Base-by-base conservation (phyloP, 2,888 invertebrate species). In the Ichneumoninae sp. region DNA sequence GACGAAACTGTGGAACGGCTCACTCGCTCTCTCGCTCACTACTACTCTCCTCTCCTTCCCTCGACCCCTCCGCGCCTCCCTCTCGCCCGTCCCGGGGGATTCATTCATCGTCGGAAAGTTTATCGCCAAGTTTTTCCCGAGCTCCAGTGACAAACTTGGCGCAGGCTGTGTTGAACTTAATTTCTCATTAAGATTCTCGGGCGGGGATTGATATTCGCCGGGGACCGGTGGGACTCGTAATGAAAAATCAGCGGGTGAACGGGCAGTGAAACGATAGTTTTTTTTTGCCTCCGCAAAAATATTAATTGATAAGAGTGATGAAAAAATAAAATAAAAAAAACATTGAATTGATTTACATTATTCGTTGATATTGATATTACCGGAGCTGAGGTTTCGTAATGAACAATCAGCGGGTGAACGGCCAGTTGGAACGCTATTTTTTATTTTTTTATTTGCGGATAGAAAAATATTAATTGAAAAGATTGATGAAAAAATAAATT, bases 121-220 rank as follows among this genome's bases (percentile, higher is more conserved):
- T 63, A 63, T 63, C 63, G 63, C 16, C 63, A 63, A 63, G 63
- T 63, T 63, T 63, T 63, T 33, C 30, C 63, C 63, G 30, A 30
- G 30, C 30, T 30, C 30, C 33, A 26, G 63, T 33, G 30, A 33
- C 63, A n/a, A 63, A 63, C 63, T 63, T 63, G 30, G 44, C 16
- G 63, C 33, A 33, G 63, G 16, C 63, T 63, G 63, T 63, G 63
- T 63, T 63, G 63, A 63, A 63, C 63, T 63, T 63, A 63, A 63
- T 63, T 63, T 63, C 63, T 63, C 63, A 63, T 63, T 63, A 63
- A 63, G 63, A 66, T 66, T 66, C 40, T 66, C 66, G 40, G 19
- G 36, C 40, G 36, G 66, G 40, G 40, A 66, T 66, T 66, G 66
- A 66, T 66, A 66, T 40, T 66, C 22, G 57, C 22, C 19, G 10